Evolutionary conservation across 2,888 invertebrate species (phyloP).

Genomic region (Drosophila paranaensis): DNA sequence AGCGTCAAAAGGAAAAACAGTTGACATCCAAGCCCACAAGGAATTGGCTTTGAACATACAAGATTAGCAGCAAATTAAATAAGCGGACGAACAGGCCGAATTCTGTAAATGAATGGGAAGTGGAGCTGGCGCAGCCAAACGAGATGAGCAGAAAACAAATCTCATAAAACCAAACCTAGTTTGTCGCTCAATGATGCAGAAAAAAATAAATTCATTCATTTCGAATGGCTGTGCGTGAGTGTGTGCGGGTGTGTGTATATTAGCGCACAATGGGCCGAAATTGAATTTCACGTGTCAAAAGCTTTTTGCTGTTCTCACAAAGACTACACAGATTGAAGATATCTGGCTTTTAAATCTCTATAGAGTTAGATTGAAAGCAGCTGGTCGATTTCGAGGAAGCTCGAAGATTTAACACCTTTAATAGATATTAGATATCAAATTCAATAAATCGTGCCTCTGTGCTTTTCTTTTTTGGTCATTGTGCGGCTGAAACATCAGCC

Average conservation of each 20-base stretch:
- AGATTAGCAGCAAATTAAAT: constrained; percentile 81
- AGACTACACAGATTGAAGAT: constrained; percentile 1
- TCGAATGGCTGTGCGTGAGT: constrained; percentile 25
- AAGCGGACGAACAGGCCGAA: constrained; percentile 64
- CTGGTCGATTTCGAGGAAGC: background rate
- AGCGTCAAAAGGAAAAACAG: constrained; percentile 41
- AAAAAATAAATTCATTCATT: constrained; percentile 70
- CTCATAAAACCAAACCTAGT: constrained; percentile 79
- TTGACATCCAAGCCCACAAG: constrained; percentile 16
- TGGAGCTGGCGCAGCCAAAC: constrained; percentile 35
- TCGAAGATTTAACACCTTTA: background rate
- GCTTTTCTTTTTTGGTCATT: constrained; percentile 25
- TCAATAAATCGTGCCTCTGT: background rate
- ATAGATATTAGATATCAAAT: background rate
- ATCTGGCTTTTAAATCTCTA: background rate
- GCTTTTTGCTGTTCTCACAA: background rate
- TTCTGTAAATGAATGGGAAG: constrained; percentile 47
- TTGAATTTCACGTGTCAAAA: constrained; percentile 16
- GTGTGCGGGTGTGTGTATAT: background rate
- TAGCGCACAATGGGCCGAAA: constrained; percentile 53
- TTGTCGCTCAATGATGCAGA: constrained; percentile 80
- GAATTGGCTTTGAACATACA: constrained; percentile 66
- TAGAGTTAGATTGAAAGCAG: background rate
- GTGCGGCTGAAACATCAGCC: constrained; percentile 61
- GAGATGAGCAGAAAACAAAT: constrained; percentile 73